These are phyloP conservation scores for Melanotaenia pygmaea DNA, from an alignment of 2,797 vertebrate genomes.

Conservation along the genomic window DNA sequence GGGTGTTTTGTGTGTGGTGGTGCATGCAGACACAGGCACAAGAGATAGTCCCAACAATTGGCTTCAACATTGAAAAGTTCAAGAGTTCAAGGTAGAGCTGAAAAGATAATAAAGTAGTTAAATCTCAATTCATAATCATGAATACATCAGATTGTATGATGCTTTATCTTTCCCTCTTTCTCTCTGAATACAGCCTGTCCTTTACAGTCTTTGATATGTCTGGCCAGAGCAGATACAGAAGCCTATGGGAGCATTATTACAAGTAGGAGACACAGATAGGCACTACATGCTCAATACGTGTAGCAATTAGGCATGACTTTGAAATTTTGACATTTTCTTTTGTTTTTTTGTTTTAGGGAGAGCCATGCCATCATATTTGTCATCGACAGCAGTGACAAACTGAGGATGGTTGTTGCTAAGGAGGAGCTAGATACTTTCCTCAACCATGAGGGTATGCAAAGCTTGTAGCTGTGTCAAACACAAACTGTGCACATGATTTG, in stretches of 20 bases:
- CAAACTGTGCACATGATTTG: background rate
- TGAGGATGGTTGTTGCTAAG: constrained; percentile 98
- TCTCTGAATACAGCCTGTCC: constrained; percentile 84
- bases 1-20: constrained; percentile 26
- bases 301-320: background rate
- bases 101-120: background rate
- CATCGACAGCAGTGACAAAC: constrained; percentile 95
- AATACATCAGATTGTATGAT: background rate
- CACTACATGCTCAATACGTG: no score
- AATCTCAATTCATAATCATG: background rate
- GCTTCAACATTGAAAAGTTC: constrained; percentile 99
- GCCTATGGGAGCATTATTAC: constrained; percentile 99
- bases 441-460: constrained; percentile 89
- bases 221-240: constrained; percentile 96
- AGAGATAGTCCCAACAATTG: constrained; percentile 97
- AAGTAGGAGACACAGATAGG: constrained; percentile 84
- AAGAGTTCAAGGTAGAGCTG: constrained; percentile 92
- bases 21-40: constrained; percentile 90
- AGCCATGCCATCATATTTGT: constrained; percentile 99
- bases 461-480: background rate
- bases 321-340: background rate
- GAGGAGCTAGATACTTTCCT: constrained; percentile 96
- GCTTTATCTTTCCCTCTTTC: background rate
- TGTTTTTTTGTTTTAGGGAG: constrained; percentile 82
- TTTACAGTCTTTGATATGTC: constrained; percentile 99